These are phyloP conservation scores for Catalaphyllia jardinei DNA, from an alignment of 64 coral and sea anemone genomes.

Conservation along the genomic window DNA sequence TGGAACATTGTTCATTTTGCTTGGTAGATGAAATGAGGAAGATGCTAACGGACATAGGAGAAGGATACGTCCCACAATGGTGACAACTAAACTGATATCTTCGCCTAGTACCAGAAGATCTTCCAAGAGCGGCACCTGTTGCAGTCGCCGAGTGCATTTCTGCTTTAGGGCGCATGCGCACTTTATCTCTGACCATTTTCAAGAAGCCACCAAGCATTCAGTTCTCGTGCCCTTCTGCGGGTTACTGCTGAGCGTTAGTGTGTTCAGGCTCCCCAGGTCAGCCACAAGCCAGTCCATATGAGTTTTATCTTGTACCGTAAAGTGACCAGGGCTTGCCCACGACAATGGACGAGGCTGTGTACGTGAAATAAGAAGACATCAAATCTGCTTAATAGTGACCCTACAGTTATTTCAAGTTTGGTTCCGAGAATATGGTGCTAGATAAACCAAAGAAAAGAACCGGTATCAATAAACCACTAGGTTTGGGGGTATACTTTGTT, in stretches of 20 bases:
- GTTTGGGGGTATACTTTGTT: no score
- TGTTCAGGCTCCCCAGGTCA: slow-evolving; percentile 63
- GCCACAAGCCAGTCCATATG: slow-evolving; percentile 92
- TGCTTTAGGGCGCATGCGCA: background rate
- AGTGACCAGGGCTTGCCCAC: slow-evolving; percentile 81
- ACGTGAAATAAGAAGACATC: background rate
- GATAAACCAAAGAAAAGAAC: no score
- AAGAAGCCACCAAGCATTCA: slow-evolving; percentile 17
- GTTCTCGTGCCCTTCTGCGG: slow-evolving; percentile 1
- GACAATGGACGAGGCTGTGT: slow-evolving; percentile 74
- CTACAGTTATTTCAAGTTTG: no score
- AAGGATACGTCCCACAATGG: no score
- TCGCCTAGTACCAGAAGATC: background rate
- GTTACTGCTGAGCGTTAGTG: slow-evolving; percentile 20
- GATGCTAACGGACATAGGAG: no score
- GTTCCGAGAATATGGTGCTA: no score
- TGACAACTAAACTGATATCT: background rate
- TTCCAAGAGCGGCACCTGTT: no score
- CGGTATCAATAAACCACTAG: no score
- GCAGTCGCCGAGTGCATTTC: background rate
- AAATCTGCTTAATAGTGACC: no score
- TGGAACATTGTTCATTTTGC: no score
- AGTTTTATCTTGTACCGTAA: slow-evolving; percentile 75
- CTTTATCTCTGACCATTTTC: background rate
- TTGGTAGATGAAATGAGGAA: no score